phyloP scores from a whole-genome alignment of 2,797 vertebrate genomes.

The Apogon talboti region DNA sequence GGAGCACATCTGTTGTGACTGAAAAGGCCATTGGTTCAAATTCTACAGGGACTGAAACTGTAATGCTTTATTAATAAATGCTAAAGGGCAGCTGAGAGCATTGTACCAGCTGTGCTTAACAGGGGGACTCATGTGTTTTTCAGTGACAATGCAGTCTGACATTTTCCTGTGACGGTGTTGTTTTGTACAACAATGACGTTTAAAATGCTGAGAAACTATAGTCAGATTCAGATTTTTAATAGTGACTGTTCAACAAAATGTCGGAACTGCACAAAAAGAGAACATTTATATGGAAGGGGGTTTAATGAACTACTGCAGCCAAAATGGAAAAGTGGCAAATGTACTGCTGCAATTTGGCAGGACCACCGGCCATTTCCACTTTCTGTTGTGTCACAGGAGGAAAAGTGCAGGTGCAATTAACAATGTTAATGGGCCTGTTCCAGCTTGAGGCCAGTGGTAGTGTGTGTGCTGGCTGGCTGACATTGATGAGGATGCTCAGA shows the following conservation, averaged over 20 bases:
- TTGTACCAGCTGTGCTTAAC: neutral
- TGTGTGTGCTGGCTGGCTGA: conserved; percentile 5
- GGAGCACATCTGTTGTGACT: conserved; percentile 12
- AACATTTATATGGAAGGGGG: neutral
- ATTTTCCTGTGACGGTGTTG: neutral
- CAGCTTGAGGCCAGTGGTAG: neutral
- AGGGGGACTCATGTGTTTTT: conserved; percentile 3
- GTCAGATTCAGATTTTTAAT: no score
- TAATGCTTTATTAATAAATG: conserved; percentile 50
- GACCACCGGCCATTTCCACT: neutral
- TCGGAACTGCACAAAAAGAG: neutral
- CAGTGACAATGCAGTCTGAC: conserved; percentile 2
- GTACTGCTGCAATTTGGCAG: conserved; percentile 1
- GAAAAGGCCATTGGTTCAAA: conserved; percentile 39
- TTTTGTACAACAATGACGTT: neutral
- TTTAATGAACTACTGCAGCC: neutral
- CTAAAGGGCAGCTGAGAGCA: conserved; percentile 26
- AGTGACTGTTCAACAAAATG: no score
- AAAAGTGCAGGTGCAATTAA: conserved; percentile 11
- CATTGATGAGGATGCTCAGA: conserved; percentile 13
- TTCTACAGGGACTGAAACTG: conserved; percentile 26
- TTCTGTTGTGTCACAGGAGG: conserved; percentile 1
- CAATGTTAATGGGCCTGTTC: conserved; percentile 13
- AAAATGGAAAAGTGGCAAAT: conserved; percentile 7
- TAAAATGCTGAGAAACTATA: neutral